phyloP scores from a whole-genome alignment of 2,113 vertebrate species.

The mouse (Mus musculus) region DNA sequence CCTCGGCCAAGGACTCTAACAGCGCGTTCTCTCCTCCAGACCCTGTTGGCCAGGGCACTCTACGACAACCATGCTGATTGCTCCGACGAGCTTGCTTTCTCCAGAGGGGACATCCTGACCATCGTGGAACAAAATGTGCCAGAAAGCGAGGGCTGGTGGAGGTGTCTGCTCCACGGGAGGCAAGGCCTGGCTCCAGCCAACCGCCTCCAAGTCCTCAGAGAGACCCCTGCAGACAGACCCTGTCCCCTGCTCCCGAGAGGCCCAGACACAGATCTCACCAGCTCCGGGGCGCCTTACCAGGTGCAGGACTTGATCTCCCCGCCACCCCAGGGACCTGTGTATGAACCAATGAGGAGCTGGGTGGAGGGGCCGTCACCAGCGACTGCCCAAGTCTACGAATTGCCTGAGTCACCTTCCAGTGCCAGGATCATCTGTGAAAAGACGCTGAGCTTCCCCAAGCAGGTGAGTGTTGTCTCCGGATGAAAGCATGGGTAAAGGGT shows the following conservation, averaged over 20 bases:
- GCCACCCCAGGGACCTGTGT: slow-evolving; percentile 57
- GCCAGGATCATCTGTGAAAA: slow-evolving; percentile 84
- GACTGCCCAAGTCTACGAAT: slow-evolving; percentile 78
- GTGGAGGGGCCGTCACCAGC: slow-evolving; percentile 82
- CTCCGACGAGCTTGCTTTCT: slow-evolving; percentile 94
- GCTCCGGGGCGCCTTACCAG: slow-evolving; percentile 87
- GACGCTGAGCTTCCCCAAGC: slow-evolving; percentile 73
- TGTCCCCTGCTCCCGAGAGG: background rate
- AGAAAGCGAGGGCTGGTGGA: slow-evolving; percentile 95
- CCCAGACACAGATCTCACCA: fast-evolving
- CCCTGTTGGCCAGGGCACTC: slow-evolving; percentile 92
- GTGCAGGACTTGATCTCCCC: slow-evolving; percentile 79
- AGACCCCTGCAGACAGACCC: slow-evolving; percentile 45
- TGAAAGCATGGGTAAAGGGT: fast-evolving
- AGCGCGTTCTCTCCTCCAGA: slow-evolving; percentile 82
- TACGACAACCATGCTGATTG: slow-evolving; percentile 96
- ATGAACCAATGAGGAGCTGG: slow-evolving; percentile 91
- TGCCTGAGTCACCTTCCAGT: slow-evolving; percentile 75
- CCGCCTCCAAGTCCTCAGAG: slow-evolving; percentile 89
- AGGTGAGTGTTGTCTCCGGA: slow-evolving; percentile 82
- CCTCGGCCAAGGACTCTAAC: background rate
- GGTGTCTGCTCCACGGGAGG: slow-evolving; percentile 91
- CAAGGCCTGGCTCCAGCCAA: slow-evolving; percentile 95
- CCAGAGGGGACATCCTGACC: slow-evolving; percentile 92
- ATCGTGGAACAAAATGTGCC: slow-evolving; percentile 90